Base-by-base conservation (phyloP, 2,888 invertebrate species). In the Steinernema carpocapsae region DNA sequence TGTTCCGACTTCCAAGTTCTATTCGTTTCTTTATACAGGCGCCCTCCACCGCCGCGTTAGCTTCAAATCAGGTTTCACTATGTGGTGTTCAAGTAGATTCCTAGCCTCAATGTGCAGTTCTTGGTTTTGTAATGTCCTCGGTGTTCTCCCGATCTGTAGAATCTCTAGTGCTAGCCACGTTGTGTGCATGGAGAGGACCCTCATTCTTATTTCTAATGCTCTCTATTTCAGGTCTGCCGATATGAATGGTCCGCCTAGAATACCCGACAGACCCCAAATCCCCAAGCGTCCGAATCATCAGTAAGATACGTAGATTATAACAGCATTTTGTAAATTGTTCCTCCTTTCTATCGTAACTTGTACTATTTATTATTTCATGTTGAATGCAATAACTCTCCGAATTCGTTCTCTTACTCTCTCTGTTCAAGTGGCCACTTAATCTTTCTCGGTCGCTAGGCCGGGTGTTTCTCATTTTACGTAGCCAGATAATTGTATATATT, bases 201-300 rank as follows among this genome's bases (percentile, higher is more conserved):
- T 37, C 4, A 37, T 37, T 37, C 37, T 37, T 3, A 37, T 37
- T 37, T 37, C 37, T 37, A 37, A 37, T 37, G 37, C 37, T 37
- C 64, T 1, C 19, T 17, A 45, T 75, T 76, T 32, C 70, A 76
- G 76, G 29, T 70, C 72, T 42, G 73, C 45, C 19, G 48, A 72
- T 29, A 46, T 75, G 45, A 45, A 51, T 43, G 71, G 51, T 14
- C 64, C 71, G 22, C 77, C 77, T 1, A 37, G 74, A 37, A 77
- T 77, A 45, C 77, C 77, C 32, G 77, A 77, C 42, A 45, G 77
- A 72, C 77, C 77, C 32, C 71, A 71, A 42, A 77, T 77, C 64
- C 77, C 77, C 24, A 74, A 46, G 46, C 72, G 77, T 19, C 77
- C 77, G n/a, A 74, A 70, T 59, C 75, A 59, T 14, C 19, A 10